Evolutionary conservation across 2,113 vertebrate genomes (phyloP), one percentile per base, ranked within the genome.

Genomic region (Paratilapia polleni): DNA sequence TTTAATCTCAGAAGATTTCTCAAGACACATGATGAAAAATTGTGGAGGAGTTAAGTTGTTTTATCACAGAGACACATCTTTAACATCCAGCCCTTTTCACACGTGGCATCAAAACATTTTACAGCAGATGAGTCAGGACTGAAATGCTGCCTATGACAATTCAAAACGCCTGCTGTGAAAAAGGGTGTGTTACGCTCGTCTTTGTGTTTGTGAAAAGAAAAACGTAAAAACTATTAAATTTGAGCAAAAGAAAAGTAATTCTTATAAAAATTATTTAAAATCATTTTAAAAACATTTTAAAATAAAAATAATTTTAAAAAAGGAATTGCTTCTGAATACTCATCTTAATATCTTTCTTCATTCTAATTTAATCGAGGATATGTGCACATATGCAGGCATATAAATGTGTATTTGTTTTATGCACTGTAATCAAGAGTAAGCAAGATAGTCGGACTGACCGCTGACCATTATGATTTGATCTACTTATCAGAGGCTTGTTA

Each of bases 21-120:
- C 3, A 59, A 58, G 28, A 52, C 47, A 77, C 20, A 9, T 47
- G 24, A 80, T 78, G 66, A 76, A 64, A 88, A 89, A 81, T n/a
- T 14, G 64, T 88, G 76, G 62, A 66, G 66, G 47, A 77, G 15
- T 10, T 34, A 86, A 8, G 26, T 43, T 43, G 22, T 77, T 63
- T 84, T 26, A 47, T 70, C 17, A 68, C 31, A 41, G 22, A 0
- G 2, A 36, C 13, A 66, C 57, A 54, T 73, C 8, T 26, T 11
- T 49, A 12, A 66, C 43, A 77, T 38, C 19, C 3, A 17, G 2
- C 34, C 26, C 5, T 24, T 57, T 47, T 57, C n/a, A 49, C n/a
- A 54, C 38, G 2, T 61, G 57, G 41, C 49, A 77, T 7, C 19
- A 49, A 15, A 0, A 1, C 8, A 17, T 80, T 47, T 66, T 3